phyloP scores from a whole-genome alignment of 2,797 vertebrate genomes.

The Antennarius maculatus region DNA sequence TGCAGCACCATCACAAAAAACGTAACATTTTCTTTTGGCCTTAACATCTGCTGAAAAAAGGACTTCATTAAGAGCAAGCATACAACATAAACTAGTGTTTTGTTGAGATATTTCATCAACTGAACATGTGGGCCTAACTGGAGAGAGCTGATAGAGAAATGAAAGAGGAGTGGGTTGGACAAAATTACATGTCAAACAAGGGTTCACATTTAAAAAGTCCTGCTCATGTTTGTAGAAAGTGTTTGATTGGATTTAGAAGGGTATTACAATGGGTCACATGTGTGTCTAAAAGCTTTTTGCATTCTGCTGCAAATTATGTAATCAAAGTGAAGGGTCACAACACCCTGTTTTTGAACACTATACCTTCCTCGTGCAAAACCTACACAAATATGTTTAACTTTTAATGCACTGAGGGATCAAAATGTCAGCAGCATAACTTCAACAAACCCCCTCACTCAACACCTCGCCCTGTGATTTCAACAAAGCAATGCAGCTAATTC shows the following conservation, averaged over 20 bases:
- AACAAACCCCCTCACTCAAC: slow-evolving; percentile 67
- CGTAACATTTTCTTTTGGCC: slow-evolving; percentile 66
- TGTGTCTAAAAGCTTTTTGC: slow-evolving; percentile 89
- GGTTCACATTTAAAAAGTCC: slow-evolving; percentile 86
- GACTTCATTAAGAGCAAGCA: slow-evolving; percentile 59
- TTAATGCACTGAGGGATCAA: slow-evolving; percentile 80
- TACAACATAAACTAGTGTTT: slow-evolving; percentile 77
- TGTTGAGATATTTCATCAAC: slow-evolving; percentile 79
- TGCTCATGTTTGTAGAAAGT: slow-evolving; percentile 85
- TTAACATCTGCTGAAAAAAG: slow-evolving; percentile 67
- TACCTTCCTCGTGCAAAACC: slow-evolving; percentile 79
- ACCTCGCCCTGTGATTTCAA: slow-evolving; percentile 66
- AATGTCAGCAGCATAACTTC: slow-evolving; percentile 77
- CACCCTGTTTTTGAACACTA: slow-evolving; percentile 79
- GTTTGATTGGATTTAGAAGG: slow-evolving; percentile 88
- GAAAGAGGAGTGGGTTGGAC: slow-evolving; percentile 86
- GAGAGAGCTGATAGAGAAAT: slow-evolving; percentile 80
- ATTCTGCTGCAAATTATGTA: slow-evolving; percentile 86
- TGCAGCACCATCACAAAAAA: slow-evolving; percentile 45
- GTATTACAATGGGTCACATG: slow-evolving; percentile 88
- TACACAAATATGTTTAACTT: slow-evolving; percentile 83
- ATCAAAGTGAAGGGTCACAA: slow-evolving; percentile 84
- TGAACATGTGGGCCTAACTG: slow-evolving; percentile 77
- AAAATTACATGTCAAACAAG: slow-evolving; percentile 88
- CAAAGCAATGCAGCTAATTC: slow-evolving; percentile 74